Evolutionary conservation across 1,140 invertebrate genomes (phyloP).

Genomic region (Varroa destructor): DNA sequence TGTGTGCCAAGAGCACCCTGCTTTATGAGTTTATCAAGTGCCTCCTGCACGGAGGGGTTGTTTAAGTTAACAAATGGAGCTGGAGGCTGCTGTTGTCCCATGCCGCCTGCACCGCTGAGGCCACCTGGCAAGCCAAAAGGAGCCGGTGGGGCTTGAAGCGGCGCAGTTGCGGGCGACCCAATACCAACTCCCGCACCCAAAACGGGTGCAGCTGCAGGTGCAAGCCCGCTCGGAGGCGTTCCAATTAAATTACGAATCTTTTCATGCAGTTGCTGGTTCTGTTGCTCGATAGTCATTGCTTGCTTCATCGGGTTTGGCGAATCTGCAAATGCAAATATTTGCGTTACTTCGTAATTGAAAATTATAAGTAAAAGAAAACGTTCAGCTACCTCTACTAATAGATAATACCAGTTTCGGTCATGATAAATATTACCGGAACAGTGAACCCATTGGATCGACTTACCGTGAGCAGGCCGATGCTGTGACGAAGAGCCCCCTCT

Average conservation of each 20-base stretch:
- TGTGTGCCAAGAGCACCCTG: constrained; percentile 33
- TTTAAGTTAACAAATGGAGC: constrained; percentile 40
- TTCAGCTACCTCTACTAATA: no score
- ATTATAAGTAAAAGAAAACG: no score
- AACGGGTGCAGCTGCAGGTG: constrained; percentile 1
- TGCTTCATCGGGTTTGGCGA: no score
- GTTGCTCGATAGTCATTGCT: background rate
- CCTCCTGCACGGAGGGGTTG: constrained; percentile 43
- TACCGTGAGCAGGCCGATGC: no score
- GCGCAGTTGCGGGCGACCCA: constrained; percentile 32
- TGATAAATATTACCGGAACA: no score
- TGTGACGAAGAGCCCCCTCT: no score
- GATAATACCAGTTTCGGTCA: no score
- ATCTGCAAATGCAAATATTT: no score
- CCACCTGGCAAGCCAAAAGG: background rate
- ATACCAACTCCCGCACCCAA: constrained; percentile 11
- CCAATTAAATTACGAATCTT: constrained; percentile 19
- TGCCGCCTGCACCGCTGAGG: constrained; percentile 1
- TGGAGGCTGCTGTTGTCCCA: constrained; percentile 5
- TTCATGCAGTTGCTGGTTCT: constrained; percentile 24
- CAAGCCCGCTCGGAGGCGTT: background rate
- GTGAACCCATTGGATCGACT: no score
- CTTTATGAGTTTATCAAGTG: constrained; percentile 43
- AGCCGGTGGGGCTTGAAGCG: constrained; percentile 32
- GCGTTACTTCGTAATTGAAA: no score